A percentile compares a stretch with the other conserved stretches of the same genome.
phyloP scores from a whole-genome alignment of 1,140 invertebrate genomes.

The Scaptomyza montana region DNA sequence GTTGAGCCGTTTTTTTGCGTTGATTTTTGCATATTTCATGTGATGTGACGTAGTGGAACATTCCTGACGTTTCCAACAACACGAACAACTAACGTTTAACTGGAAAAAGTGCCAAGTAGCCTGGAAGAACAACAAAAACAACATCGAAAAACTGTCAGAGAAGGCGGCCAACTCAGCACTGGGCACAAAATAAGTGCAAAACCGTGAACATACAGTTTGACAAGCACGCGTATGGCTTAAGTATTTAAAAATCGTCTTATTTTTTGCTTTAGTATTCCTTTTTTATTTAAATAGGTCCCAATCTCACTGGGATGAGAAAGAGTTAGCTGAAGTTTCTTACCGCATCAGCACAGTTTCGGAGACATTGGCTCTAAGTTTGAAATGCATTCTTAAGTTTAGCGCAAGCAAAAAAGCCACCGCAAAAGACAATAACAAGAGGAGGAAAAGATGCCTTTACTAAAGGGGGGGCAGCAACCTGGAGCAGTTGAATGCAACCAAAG shows the following conservation, averaged over 20 bases:
- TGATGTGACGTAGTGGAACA: slow-evolving; percentile 84
- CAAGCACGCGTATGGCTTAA: too few relatives aligned
- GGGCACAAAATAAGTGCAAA: too few relatives aligned
- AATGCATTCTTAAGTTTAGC: not conserved
- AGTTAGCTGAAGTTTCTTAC: not conserved
- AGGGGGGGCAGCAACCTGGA: slow-evolving; percentile 17
- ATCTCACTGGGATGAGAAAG: not conserved
- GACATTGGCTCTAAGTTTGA: slow-evolving; percentile 19
- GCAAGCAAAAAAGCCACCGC: not conserved
- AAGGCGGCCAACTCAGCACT: too few relatives aligned
- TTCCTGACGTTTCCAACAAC: slow-evolving; percentile 66
- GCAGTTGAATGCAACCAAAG: not conserved
- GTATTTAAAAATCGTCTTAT: too few relatives aligned
- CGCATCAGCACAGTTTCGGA: not conserved
- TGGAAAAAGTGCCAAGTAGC: not conserved
- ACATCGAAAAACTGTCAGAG: not conserved
- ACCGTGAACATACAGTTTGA: not conserved
- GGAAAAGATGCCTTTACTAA: too few relatives aligned
- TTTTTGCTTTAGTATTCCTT: too few relatives aligned
- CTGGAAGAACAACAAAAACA: not conserved
- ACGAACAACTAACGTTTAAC: not conserved
- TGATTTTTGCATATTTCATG: slow-evolving; percentile 72
- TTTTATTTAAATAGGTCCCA: too few relatives aligned
- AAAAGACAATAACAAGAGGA: not conserved
- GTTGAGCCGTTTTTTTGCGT: slow-evolving; percentile 16